These are phyloP conservation scores for Tipula helvola DNA, from an alignment of 2,888 invertebrate species.

Conservation along the genomic window DNA sequence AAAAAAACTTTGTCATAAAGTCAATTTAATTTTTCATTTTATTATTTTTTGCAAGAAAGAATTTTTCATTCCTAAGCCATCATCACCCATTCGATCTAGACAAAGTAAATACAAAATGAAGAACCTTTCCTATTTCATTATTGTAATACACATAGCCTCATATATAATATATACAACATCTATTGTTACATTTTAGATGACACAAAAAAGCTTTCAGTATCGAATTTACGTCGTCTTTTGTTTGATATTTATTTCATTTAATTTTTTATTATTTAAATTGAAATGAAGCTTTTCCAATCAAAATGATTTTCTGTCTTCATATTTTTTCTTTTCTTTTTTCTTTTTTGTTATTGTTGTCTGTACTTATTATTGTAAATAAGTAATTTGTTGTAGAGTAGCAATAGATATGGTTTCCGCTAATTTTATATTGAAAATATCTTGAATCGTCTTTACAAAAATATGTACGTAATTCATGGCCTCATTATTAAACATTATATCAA, in stretches of 20 bases:
- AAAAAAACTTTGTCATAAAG: neutral
- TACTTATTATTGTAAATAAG: neutral
- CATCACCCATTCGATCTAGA: neutral
- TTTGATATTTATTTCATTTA: constrained; percentile 4
- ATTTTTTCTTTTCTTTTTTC: no score
- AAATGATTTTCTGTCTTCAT: neutral
- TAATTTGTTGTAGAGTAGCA: neutral
- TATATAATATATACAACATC: neutral
- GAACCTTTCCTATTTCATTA: neutral
- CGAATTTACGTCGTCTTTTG: neutral
- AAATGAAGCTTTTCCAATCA: neutral
- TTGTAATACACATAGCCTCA: neutral
- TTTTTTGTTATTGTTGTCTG: neutral
- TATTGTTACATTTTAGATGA: neutral
- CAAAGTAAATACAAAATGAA: neutral
- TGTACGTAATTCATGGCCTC: no score
- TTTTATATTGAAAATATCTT: no score
- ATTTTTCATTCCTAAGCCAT: neutral
- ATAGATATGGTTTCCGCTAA: neutral
- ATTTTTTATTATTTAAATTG: neutral
- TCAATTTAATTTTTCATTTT: neutral
- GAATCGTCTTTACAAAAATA: no score
- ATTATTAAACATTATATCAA: no score
- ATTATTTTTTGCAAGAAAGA: neutral
- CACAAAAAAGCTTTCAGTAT: neutral